Conservation (phyloP, 2,113 vertebrate species). For the Ammodytes dubius region DNA sequence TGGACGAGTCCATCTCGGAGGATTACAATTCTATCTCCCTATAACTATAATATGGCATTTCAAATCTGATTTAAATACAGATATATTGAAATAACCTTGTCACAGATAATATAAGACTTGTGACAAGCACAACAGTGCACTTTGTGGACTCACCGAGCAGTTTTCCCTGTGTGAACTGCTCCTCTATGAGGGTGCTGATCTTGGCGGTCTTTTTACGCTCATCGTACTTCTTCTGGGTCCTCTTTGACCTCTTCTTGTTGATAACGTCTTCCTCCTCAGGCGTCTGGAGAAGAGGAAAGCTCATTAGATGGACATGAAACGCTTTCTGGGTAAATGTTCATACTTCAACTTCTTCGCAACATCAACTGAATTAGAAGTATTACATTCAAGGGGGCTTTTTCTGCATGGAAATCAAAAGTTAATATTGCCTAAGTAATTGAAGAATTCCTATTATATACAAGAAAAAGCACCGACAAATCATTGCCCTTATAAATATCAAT, state of each 20-base stretch:
- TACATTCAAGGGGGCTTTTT: too few relatives aligned
- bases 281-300: conserved; percentile 81
- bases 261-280: conserved; percentile 97
- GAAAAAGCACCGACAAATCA: too few relatives aligned
- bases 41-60: too few relatives aligned
- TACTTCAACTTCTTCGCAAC: fast-evolving
- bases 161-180: conserved; percentile 98
- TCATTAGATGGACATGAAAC: not conserved
- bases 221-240: conserved; percentile 96
- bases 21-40: too few relatives aligned
- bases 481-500: not conserved
- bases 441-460: too few relatives aligned
- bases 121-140: too few relatives aligned
- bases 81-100: too few relatives aligned
- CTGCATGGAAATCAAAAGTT: too few relatives aligned
- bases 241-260: conserved; percentile 99
- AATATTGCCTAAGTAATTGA: too few relatives aligned
- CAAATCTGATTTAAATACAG: too few relatives aligned
- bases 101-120: too few relatives aligned
- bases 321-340: fast-evolving
- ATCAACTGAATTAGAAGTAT: not conserved
- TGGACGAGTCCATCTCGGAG: not conserved
- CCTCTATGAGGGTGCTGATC: conserved; percentile 94
- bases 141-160: conserved; percentile 90
- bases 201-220: conserved; percentile 95